Percentiles rank a stretch among this genome's conserved stretches.
Evolutionary conservation across 2,888 invertebrate species (phyloP).

Genomic region (Shargacucullia verbasci): DNA sequence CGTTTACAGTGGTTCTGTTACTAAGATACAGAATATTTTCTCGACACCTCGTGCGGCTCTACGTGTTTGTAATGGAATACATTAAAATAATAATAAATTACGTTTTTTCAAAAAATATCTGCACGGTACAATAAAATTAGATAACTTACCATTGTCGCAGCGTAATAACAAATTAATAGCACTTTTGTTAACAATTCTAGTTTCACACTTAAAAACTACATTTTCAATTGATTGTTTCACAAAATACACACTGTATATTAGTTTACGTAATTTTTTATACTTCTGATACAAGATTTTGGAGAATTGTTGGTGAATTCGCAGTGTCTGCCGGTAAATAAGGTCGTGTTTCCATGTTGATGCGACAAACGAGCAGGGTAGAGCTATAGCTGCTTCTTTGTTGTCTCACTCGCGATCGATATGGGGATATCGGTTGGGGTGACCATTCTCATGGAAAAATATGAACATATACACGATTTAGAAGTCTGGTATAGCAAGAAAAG

Average conservation of each 20-base stretch:
- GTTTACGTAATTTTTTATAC: conserved; percentile 30
- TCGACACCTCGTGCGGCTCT: too few relatives aligned
- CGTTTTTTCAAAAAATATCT: background rate
- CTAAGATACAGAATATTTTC: background rate
- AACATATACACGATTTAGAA: conserved; percentile 1
- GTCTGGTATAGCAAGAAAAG: background rate
- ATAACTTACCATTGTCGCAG: conserved; percentile 60
- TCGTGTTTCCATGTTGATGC: conserved; percentile 83
- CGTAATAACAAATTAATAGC: conserved; percentile 17
- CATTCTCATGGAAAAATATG: conserved; percentile 53
- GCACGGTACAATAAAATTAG: conserved; percentile 19
- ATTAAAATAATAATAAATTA: background rate
- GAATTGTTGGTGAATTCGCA: conserved; percentile 59
- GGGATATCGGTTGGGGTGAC: conserved; percentile 76
- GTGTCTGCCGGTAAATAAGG: conserved; percentile 70
- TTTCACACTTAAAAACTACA: conserved; percentile 35
- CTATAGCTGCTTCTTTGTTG: conserved; percentile 76
- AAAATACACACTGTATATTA: conserved; percentile 7
- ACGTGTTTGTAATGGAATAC: background rate
- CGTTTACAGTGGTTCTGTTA: background rate
- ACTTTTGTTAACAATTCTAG: conserved; percentile 17
- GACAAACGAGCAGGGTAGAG: conserved; percentile 78
- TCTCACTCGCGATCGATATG: conserved; percentile 81
- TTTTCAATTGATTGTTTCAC: conserved; percentile 25
- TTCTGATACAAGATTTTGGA: conserved; percentile 34